These are phyloP conservation scores for Zaprionus lachaisei DNA, from an alignment of 1,140 invertebrate species.

Conservation along the genomic window DNA sequence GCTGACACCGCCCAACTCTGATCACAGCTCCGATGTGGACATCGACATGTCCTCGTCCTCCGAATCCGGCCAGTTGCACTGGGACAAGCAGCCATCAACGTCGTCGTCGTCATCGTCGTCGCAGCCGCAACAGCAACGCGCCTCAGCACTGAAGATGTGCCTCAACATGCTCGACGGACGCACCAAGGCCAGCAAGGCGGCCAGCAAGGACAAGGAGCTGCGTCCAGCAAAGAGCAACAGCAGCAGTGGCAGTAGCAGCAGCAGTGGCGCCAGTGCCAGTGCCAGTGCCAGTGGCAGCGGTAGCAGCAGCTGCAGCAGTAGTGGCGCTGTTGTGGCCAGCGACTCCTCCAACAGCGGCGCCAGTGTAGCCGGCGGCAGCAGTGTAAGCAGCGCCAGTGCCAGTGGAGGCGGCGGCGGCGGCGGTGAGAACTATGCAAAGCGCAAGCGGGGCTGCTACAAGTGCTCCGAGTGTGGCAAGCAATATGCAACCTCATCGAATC, in stretches of 20 bases:
- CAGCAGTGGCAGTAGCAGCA: slow-evolving; percentile 49
- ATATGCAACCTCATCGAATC: slow-evolving; percentile 98
- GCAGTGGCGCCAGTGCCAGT: slow-evolving; percentile 39
- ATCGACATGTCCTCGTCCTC: slow-evolving; percentile 83
- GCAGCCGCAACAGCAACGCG: slow-evolving; percentile 53
- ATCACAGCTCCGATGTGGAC: slow-evolving; percentile 90
- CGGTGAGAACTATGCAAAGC: slow-evolving; percentile 88
- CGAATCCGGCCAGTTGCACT: slow-evolving; percentile 84
- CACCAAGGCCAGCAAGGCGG: slow-evolving; percentile 83
- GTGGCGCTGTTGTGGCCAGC: slow-evolving; percentile 57
- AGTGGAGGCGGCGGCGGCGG: slow-evolving; percentile 30
- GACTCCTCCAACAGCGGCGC: slow-evolving; percentile 15
- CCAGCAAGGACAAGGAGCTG: slow-evolving; percentile 56
- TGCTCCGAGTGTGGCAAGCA: slow-evolving; percentile 98
- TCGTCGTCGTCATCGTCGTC: neutral
- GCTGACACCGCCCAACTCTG: slow-evolving; percentile 89
- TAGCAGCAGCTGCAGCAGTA: slow-evolving; percentile 73
- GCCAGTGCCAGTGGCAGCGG: slow-evolving; percentile 19
- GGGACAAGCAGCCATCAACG: slow-evolving; percentile 39
- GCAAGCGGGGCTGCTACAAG: slow-evolving; percentile 89
- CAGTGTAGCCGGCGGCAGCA: slow-evolving; percentile 8
- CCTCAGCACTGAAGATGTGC: slow-evolving; percentile 66
- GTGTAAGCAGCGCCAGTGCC: neutral
- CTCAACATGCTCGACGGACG: slow-evolving; percentile 78
- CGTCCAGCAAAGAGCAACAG: slow-evolving; percentile 46